Conservation (phyloP, 2,797 vertebrate species). For the Vespertilio murinus region DNA sequence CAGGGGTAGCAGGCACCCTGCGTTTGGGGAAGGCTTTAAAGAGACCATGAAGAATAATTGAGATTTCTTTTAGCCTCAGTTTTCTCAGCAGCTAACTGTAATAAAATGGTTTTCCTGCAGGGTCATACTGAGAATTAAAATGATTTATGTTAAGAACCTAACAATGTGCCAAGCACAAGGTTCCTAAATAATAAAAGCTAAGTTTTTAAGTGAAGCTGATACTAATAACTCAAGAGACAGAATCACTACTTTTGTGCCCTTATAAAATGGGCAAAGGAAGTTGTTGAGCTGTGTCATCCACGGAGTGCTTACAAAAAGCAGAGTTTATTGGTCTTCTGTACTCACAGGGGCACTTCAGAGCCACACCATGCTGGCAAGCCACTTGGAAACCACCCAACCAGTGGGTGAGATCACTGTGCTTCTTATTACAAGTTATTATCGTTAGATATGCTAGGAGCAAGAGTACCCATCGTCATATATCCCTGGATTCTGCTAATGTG, state of each 20-base stretch:
- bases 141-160: neutral
- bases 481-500: neutral
- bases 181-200: neutral
- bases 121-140: neutral
- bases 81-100: neutral
- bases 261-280: neutral
- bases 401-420: neutral
- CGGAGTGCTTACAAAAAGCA: neutral
- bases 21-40: neutral
- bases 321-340: neutral
- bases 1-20: fast-evolving
- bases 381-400: neutral
- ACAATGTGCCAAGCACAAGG: neutral
- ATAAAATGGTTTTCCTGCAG: neutral
- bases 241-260: neutral
- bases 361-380: neutral
- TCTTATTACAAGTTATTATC: neutral
- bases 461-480: neutral
- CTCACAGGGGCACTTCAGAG: neutral
- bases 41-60: neutral
- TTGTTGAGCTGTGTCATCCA: neutral
- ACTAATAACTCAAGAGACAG: neutral
- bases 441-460: neutral
- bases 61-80: neutral
- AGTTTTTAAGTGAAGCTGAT: neutral